Conservation (phyloP, 2,113 vertebrate genomes). For the Alligator mississippiensis region DNA sequence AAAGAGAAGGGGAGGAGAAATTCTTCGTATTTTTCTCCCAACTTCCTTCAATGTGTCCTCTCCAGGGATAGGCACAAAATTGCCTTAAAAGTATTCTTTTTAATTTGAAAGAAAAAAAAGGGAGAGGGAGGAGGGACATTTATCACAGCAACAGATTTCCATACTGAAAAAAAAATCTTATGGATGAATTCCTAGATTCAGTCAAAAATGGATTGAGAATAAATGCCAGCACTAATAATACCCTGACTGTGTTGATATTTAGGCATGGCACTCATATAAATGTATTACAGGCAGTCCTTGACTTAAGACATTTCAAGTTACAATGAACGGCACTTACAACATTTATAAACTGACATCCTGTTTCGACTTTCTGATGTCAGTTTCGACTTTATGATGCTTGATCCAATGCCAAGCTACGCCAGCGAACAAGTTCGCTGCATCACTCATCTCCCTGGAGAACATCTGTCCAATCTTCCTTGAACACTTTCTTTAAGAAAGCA, state of each 20-base stretch:
- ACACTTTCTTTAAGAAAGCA: too few species aligned
- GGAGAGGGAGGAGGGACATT: background rate
- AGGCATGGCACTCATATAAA: background rate
- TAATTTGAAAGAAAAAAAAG: background rate
- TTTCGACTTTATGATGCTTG: too few species aligned
- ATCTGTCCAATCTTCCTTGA: too few species aligned
- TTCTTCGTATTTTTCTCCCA: background rate
- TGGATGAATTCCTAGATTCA: background rate
- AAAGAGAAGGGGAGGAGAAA: background rate
- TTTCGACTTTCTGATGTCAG: too few species aligned
- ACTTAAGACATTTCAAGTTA: too few species aligned
- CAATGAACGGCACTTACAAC: too few species aligned
- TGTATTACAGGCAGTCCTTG: too few species aligned
- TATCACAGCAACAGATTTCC: background rate
- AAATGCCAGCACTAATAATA: accelerated
- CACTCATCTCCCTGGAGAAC: too few species aligned
- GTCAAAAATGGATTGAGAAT: background rate
- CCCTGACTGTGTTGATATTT: background rate
- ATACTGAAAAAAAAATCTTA: background rate
- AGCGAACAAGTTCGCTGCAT: too few species aligned
- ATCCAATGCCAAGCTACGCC: too few species aligned
- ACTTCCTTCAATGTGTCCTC: background rate
- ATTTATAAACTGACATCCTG: too few species aligned
- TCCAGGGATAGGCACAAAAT: background rate
- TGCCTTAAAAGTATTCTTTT: background rate